Evolutionary conservation across 2,797 vertebrate species (phyloP), one percentile per base, ranked within the genome.

Genomic region (Geotrypetes seraphini): DNA sequence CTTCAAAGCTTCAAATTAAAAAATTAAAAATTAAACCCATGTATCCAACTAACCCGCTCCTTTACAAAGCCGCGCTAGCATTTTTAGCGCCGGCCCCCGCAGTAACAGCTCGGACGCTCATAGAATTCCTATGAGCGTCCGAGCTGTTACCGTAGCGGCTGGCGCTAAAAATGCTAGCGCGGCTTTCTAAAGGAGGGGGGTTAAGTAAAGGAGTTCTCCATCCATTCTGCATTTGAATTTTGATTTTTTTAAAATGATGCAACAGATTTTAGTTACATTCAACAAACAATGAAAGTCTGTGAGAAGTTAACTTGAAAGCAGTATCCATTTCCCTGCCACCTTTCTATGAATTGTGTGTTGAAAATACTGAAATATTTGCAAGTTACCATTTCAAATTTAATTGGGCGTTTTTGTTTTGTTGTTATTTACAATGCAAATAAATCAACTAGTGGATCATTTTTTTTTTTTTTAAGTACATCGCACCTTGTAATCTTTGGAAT

Each of bases 301-400:
- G 36, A 44, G 63, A 63, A 14, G 28, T 36, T 59, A n/a, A 42
- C 56, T 66, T 53, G 56, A 59, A n/a, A 52, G 70, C 67, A 71
- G 61, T 52, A 52, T 66, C 36, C 47, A 63, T 58, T 49, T 53
- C 39, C 53, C 41, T 29, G 26, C 35, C 37, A 37, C 37, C 28
- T n/a, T n/a, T n/a, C n/a, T 40, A 10, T 28, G 34, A 33, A 12
- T 36, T 8, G 6, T 11, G 22, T 19, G 35, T 36, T 41, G 31
- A 46, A 60, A 66, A 57, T 62, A 68, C 60, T 69, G 66, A 73
- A 51, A 69, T 63, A 59, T 75, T 66, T 71, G 66, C 71, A 71
- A 68, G 74, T 73, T 65, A 71, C 61, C 68, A 58, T 32, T 50
- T 60, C 36, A 50, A 39, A 42, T 57, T 48, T 57, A 34, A 19